Evolutionary conservation across 1,140 invertebrate genomes (phyloP), one percentile per base, ranked within the genome.

Genomic region (Varroa destructor): DNA sequence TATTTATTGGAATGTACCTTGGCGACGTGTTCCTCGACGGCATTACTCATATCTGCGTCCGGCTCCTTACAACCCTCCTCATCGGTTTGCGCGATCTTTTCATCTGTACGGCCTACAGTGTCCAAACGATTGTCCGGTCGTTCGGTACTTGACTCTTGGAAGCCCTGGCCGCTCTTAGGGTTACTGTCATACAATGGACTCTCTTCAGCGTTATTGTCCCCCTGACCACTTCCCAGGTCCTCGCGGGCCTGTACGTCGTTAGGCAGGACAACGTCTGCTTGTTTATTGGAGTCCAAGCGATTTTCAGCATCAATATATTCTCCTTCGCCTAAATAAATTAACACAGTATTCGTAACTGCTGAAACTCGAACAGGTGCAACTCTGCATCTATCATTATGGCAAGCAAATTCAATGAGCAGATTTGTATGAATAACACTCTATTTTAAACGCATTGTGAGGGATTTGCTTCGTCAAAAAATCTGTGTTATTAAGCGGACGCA

Each of bases 201-300:
- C 46, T 51, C 46, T 8, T 51, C 46, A 51, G 46, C 46, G 46
- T 51, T 51, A 8, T 51, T 51, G 8, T 51, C 46, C 46, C 8
- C 46, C 61, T 67, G 61, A 40, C 61, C 61, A 67, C 61, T 67
- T 67, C 61, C 61, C 61, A 67, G 61, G 61, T 67, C 61, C 61
- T 12, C 61, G 40, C 61, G 61, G 14, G 46, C 61, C 61, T 67
- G 40, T 40, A 67, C 61, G 61, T 67, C 61, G 61, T 67, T 37
- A 67, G 61, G 61, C 8, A 67, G 36, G 46, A 46, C 61, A 46
- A 37, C 37, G 12, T 67, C 61, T 14, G 61, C 14, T 40, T 67
- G 40, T 8, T 67, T 67, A 14, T 40, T 37, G 12, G 61, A 43
- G 37, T 67, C 61, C 40, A 67, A 10, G 40, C 61, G 61, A 37